Percentiles rank a stretch among this genome's conserved stretches.
These are phyloP conservation scores for Seriola quinqueradiata DNA, from an alignment of 2,113 vertebrate species.

Conservation along the genomic window DNA sequence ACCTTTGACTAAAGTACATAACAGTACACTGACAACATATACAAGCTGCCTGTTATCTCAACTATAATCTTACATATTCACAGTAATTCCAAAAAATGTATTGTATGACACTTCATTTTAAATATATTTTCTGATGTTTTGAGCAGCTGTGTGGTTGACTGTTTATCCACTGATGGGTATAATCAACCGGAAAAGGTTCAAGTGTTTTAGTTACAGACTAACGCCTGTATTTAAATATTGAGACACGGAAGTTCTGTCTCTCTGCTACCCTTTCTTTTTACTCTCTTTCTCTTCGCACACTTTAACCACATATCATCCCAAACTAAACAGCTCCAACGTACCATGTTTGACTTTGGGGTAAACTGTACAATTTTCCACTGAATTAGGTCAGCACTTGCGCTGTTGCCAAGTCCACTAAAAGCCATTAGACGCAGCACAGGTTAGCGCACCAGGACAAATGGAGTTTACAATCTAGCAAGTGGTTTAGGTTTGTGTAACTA, in stretches of 20 bases:
- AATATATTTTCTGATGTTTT: neutral
- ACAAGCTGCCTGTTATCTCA: neutral
- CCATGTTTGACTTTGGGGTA: conserved; percentile 44
- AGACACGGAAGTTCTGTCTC: neutral
- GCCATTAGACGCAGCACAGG: conserved; percentile 26
- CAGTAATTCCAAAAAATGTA: neutral
- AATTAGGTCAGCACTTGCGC: conserved; percentile 1
- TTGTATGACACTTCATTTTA: neutral
- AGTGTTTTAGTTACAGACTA: conserved; percentile 25
- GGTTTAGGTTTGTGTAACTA: conserved; percentile 5
- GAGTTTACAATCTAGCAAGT: conserved; percentile 20
- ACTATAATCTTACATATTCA: neutral
- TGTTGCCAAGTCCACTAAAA: conserved; percentile 53
- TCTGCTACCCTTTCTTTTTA: neutral
- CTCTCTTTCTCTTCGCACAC: neutral
- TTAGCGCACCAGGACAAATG: conserved; percentile 16
- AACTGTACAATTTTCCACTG: conserved; percentile 25
- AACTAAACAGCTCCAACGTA: conserved; percentile 41
- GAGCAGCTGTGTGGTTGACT: neutral
- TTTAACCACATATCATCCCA: conserved; percentile 17
- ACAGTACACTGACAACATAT: neutral
- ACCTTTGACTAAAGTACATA: neutral
- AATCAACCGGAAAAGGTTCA: neutral
- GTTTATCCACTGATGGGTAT: neutral
- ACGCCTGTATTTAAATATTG: conserved; percentile 32